Percentiles rank a stretch among this genome's conserved stretches.
Evolutionary conservation across 2,797 vertebrate species (phyloP).

Genomic region (Liparis tanakae): DNA sequence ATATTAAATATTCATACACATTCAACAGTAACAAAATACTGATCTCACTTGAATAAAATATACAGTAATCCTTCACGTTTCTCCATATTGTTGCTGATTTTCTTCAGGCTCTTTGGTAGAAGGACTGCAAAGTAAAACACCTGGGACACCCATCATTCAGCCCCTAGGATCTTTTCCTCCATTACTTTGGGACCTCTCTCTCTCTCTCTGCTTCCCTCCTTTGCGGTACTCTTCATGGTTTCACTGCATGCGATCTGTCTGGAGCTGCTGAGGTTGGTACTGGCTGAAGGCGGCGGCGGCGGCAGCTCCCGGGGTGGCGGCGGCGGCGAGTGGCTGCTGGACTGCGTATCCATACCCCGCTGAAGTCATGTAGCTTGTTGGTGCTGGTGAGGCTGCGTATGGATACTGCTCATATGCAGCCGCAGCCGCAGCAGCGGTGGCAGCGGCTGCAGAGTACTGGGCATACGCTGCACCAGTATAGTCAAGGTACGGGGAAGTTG

Average conservation of each 20-base stretch:
- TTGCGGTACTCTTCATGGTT: constrained; percentile 51
- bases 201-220: constrained; percentile 12
- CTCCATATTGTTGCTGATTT: constrained; percentile 51
- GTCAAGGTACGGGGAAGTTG: constrained; percentile 94
- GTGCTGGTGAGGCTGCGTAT: constrained; percentile 92
- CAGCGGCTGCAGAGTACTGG: constrained; percentile 89
- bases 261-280: constrained; percentile 95
- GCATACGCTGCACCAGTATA: constrained; percentile 95
- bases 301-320: constrained; percentile 89
- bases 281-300: constrained; percentile 87
- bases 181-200: constrained; percentile 20
- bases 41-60: constrained; percentile 68
- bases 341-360: constrained; percentile 94
- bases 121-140: constrained; percentile 75
- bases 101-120: constrained; percentile 74
- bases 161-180: constrained; percentile 15
- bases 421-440: constrained; percentile 86
- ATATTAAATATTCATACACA: constrained; percentile 80
- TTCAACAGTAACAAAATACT: constrained; percentile 71
- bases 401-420: constrained; percentile 97
- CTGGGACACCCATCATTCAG: constrained; percentile 53
- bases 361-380: constrained; percentile 90
- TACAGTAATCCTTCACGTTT: constrained; percentile 54
- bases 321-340: constrained; percentile 92
- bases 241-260: constrained; percentile 96